Percentiles rank a stretch among this genome's conserved stretches.
phyloP scores from a whole-genome alignment of 2,888 invertebrate genomes.

The Drosophila helvetica region DNA sequence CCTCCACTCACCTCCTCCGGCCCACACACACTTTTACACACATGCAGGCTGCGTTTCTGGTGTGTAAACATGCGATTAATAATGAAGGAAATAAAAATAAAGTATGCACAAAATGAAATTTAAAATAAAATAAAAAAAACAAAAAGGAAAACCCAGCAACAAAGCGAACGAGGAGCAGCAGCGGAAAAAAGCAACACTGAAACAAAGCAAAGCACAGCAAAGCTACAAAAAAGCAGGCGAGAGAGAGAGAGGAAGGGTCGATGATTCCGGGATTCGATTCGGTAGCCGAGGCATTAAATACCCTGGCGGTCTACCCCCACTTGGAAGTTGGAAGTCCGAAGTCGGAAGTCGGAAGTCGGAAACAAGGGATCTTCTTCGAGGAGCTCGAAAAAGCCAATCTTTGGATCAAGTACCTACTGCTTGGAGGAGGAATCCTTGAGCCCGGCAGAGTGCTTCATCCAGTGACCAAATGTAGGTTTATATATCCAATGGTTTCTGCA shows the following conservation, averaged over 20 bases:
- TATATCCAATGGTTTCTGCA: not conserved
- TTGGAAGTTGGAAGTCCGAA: too few relatives aligned
- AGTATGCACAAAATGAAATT: conserved; percentile 72
- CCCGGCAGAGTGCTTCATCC: too few relatives aligned
- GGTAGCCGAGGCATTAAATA: not conserved
- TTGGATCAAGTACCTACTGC: too few relatives aligned
- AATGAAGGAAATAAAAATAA: conserved; percentile 75
- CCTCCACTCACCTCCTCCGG: not conserved
- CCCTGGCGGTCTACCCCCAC: not conserved
- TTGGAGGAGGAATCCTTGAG: too few relatives aligned
- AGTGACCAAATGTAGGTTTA: too few relatives aligned
- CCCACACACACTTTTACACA: conserved; percentile 19
- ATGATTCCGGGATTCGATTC: not conserved
- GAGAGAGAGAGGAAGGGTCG: not conserved
- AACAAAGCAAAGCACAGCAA: conserved; percentile 7
- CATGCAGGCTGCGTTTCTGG: conserved; percentile 57
- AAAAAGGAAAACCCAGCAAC: conserved; percentile 13
- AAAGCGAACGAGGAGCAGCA: conserved; percentile 28
- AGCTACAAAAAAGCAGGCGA: conserved; percentile 5
- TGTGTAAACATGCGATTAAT: conserved; percentile 76
- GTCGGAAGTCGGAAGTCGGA: too few relatives aligned
- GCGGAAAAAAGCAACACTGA: conserved; percentile 17
- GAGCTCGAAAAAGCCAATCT: too few relatives aligned
- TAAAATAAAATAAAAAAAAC: conserved; percentile 34
- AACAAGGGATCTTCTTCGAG: too few relatives aligned